Conservation (phyloP, 1,140 invertebrate genomes). For the Aphis craccivora region DNA sequence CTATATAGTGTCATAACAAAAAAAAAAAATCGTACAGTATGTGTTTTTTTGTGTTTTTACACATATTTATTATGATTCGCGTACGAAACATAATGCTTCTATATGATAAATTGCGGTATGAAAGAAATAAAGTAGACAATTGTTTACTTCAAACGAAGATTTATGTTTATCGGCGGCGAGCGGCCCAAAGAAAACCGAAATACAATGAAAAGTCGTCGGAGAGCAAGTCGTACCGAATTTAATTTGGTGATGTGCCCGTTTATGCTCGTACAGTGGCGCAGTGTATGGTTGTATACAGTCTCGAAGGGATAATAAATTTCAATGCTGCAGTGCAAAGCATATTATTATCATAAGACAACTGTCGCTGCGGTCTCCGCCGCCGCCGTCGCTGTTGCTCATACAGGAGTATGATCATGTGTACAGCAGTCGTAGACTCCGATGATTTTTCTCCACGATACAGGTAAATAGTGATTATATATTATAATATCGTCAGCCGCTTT, state of each 20-base stretch:
- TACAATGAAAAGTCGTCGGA: constrained; percentile 25
- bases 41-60: not conserved
- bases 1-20: not conserved
- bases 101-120: constrained; percentile 1
- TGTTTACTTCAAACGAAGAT: constrained; percentile 15
- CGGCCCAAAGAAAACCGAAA: not conserved
- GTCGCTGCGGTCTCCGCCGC: not conserved
- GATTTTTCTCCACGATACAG: not conserved
- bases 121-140: not conserved
- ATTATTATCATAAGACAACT: constrained; percentile 1
- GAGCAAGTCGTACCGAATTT: not conserved
- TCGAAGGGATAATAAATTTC: constrained; percentile 45
- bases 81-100: not conserved
- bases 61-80: not conserved
- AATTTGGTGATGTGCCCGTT: constrained; percentile 18
- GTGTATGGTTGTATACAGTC: not conserved
- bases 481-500: not conserved
- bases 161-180: not conserved
- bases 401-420: too few species aligned
- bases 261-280: not conserved
- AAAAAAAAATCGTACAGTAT: not conserved
- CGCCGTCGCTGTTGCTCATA: not conserved
- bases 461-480: not conserved
- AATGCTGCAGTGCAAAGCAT: not conserved
- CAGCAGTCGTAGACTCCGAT: not conserved